Base-by-base conservation (phyloP, 2,113 vertebrate genomes). In the Paedocypris sp. region DNA sequence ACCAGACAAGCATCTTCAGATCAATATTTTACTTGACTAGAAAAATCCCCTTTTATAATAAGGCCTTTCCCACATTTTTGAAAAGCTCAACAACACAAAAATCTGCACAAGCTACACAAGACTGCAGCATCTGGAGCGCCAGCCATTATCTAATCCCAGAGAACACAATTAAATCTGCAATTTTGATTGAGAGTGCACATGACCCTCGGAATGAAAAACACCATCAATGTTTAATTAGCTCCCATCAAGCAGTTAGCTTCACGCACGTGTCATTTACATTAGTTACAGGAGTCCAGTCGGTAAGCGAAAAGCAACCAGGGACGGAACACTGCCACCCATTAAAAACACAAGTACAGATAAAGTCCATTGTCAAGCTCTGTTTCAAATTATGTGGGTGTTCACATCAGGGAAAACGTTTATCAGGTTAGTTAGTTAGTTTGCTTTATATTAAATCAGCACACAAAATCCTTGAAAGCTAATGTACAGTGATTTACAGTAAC, bases 101-200 rank as follows among this genome's bases (percentile, higher is more conserved):
- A 7, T 12, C 11, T 15, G 20, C 10, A 33, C 13, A 32, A 5
- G 1, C 10, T 33, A 51, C 10, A 4, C 6, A 41, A 9, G 18
- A 22, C 58, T 67, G 22, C 43, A 43, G 66, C 50, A 56, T 25
- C 59, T 56, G 66, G 51, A 86, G 78, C 78, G 65, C 81, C 88
- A 87, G 86, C 88, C 89, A 96, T 94, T 94, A 94, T 87, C 89
- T 88, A 88, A 91, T 91, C 90, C 88, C 91, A 78, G 67, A 86
- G 88, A 88, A 86, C 83, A 82, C 93, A 92, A 93, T 94, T 95
- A 92, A 82, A 80, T 78, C 88, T 92, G 91, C 88, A 89, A 90
- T 90, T 90, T 88, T 93, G 91, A 95, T 90, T 86, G 87, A 93
- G 85, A 78, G 75, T 75, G 83, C 68, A 72, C 83, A 89, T 85